Conservation (phyloP, 2,888 invertebrate species). For the Eulithis prunata region DNA sequence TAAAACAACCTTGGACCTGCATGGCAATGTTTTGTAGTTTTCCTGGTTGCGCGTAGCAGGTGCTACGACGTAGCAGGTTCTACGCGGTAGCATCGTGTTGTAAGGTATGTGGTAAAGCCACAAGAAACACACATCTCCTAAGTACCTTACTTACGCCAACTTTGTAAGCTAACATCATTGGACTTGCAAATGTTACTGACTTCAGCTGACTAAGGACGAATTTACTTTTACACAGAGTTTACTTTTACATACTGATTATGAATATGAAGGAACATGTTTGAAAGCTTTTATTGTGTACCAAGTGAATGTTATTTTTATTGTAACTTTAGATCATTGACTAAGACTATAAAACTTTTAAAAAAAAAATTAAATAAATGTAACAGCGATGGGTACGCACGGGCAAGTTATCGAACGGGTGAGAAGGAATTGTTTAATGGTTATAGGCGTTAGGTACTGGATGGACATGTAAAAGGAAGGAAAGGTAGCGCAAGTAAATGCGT, state of each 20-base stretch:
- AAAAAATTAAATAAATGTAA: too few species aligned
- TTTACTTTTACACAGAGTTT: not conserved
- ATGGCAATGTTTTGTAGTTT: not conserved
- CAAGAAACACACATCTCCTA: conserved; percentile 17
- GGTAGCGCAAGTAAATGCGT: too few species aligned
- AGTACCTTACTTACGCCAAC: conserved; percentile 14
- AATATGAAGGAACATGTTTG: not conserved
- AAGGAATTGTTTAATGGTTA: too few species aligned
- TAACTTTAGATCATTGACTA: too few species aligned
- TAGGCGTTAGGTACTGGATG: too few species aligned
- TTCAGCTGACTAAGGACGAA: not conserved
- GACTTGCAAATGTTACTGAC: conserved; percentile 21
- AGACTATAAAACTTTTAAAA: too few species aligned
- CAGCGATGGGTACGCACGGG: too few species aligned
- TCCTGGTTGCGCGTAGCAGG: not conserved
- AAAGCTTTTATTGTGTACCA: not conserved
- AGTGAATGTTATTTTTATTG: not conserved
- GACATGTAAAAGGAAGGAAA: too few species aligned
- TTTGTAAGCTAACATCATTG: conserved; percentile 21
- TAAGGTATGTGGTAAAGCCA: conserved; percentile 16
- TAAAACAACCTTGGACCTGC: too few species aligned
- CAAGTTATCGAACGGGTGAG: too few species aligned
- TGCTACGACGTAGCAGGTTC: not conserved
- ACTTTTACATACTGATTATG: conserved; percentile 7
- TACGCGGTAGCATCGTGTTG: not conserved